A percentile compares a stretch with the other conserved stretches of the same genome.
Evolutionary conservation across 2,113 vertebrate species (phyloP).

Genomic region (Centropus bengalensis): DNA sequence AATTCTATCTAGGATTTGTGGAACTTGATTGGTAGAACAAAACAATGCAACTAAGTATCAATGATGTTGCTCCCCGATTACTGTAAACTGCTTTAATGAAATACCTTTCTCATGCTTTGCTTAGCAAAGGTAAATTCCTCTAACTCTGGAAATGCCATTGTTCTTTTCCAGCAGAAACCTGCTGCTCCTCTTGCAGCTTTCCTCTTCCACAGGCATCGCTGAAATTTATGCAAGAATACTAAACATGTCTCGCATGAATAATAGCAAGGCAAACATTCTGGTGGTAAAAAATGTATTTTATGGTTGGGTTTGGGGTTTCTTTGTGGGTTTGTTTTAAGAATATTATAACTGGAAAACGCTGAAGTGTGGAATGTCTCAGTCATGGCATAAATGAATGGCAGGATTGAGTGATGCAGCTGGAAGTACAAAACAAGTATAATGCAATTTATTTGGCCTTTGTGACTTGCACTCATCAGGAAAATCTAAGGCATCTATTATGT

Average conservation of each 20-base stretch:
- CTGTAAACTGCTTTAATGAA: neutral
- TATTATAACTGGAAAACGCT: neutral
- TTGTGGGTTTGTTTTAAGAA: neutral
- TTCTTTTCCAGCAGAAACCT: neutral
- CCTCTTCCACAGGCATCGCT: neutral
- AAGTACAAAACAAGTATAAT: neutral
- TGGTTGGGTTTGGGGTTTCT: neutral
- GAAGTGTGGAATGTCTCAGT: neutral
- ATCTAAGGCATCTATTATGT: neutral
- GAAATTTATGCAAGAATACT: neutral
- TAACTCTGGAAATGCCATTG: neutral
- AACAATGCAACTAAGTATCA: neutral
- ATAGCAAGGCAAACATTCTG: neutral
- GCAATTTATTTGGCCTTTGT: slow-evolving; percentile 25
- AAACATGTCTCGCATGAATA: neutral
- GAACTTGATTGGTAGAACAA: neutral
- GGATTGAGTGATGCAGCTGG: neutral
- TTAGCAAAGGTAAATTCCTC: neutral
- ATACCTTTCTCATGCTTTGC: neutral
- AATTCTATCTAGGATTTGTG: neutral
- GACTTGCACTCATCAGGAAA: neutral
- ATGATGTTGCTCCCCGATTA: neutral
- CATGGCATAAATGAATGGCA: neutral
- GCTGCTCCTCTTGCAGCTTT: neutral
- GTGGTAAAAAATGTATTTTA: neutral